Conservation (phyloP, 2,888 invertebrate genomes). For the Pammene fasciana region DNA sequence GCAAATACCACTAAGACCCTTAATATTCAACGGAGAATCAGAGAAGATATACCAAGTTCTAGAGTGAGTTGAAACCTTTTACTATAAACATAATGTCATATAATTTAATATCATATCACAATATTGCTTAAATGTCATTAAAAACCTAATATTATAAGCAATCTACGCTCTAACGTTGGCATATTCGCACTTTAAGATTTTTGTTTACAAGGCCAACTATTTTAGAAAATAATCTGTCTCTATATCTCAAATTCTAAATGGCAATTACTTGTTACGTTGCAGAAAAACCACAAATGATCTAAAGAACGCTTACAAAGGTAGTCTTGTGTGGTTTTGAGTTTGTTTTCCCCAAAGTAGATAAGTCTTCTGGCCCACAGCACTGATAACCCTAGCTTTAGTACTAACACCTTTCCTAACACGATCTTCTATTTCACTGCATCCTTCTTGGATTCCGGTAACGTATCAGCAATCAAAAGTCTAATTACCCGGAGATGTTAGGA, state of each 20-base stretch:
- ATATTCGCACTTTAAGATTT: background rate
- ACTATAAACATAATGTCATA: background rate
- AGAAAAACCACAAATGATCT: conserved; percentile 82
- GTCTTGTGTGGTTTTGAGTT: conserved; percentile 68
- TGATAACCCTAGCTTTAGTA: conserved; percentile 47
- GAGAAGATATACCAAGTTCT: conserved; percentile 87
- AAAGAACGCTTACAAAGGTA: conserved; percentile 82
- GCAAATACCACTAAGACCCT: conserved; percentile 90
- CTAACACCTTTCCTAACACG: conserved; percentile 49
- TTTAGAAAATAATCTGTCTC: background rate
- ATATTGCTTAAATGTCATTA: conserved; percentile 18
- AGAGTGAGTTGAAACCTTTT: conserved; percentile 84
- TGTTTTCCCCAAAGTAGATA: conserved; percentile 42
- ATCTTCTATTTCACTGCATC: conserved; percentile 60
- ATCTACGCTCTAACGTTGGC: conserved; percentile 1
- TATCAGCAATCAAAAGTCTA: conserved; percentile 77
- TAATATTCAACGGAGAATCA: conserved; percentile 87
- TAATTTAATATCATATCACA: background rate
- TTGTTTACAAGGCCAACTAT: conserved; percentile 8
- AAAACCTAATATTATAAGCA: conserved; percentile 4
- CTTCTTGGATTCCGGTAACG: conserved; percentile 49
- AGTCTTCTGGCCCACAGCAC: conserved; percentile 39
- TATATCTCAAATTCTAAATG: conserved; percentile 45
- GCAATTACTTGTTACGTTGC: conserved; percentile 69
- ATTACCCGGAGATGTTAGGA: conserved; percentile 82